phyloP scores from a whole-genome alignment of 2,113 vertebrate species.

The Phrynocephalus versicolor region DNA sequence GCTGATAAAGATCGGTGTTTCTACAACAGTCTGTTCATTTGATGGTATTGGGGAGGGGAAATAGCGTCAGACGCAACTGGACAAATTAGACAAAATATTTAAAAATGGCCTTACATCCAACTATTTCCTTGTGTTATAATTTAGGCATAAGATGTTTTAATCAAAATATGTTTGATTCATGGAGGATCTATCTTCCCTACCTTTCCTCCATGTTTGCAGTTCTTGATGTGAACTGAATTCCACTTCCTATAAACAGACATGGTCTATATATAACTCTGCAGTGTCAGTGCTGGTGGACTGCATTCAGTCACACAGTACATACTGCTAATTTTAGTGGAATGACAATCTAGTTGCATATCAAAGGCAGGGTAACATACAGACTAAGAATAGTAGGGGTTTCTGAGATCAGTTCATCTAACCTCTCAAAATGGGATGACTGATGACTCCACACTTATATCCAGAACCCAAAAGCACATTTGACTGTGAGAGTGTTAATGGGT shows the following conservation, averaged over 20 bases:
- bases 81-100: not conserved
- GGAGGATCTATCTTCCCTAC: not conserved
- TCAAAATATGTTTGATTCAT: not conserved
- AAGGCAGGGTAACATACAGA: constrained; percentile 28
- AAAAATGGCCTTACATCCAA: fast-evolving
- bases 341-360: constrained; percentile 5
- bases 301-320: fast-evolving
- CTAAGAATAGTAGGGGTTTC: not conserved
- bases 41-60: not conserved
- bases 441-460: not conserved
- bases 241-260: constrained; percentile 6
- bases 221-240: not conserved
- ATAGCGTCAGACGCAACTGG: not conserved
- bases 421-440: no score
- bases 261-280: fast-evolving
- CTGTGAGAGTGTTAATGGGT: no score
- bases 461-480: not conserved
- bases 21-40: not conserved
- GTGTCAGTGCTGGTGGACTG: not conserved
- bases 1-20: not conserved
- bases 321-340: not conserved
- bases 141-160: not conserved
- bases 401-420: not conserved
- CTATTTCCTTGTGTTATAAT: not conserved
- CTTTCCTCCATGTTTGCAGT: not conserved